Evolutionary conservation across 92 coral and sea anemone species (phyloP).

Genomic region (Zoanthus sociatus): DNA sequence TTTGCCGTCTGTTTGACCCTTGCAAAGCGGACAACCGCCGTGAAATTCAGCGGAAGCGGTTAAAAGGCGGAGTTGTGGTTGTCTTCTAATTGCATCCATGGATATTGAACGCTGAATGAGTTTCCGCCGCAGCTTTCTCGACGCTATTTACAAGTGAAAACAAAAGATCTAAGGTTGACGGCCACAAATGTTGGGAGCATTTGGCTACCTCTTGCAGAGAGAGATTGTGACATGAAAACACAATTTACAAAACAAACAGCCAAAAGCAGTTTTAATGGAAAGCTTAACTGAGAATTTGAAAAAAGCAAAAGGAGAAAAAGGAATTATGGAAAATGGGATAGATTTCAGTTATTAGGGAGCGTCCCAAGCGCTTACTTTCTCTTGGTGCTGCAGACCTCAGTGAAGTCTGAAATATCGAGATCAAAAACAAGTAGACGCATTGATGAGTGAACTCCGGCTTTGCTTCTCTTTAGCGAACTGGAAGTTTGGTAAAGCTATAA

Average conservation of each 20-base stretch:
- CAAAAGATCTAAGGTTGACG: not conserved
- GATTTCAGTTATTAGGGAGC: too few species aligned
- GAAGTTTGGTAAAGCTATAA: too few species aligned
- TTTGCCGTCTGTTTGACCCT: not conserved
- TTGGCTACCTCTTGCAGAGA: not conserved
- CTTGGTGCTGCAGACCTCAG: too few species aligned
- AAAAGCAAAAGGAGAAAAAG: not conserved
- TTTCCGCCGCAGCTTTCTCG: conserved; percentile 25
- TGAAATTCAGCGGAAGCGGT: not conserved
- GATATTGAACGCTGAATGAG: not conserved
- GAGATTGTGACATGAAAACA: not conserved
- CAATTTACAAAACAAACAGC: not conserved
- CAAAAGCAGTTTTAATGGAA: not conserved
- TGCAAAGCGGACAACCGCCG: conserved; percentile 9
- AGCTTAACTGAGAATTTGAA: not conserved
- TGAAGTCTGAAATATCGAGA: too few species aligned
- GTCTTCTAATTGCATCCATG: not conserved
- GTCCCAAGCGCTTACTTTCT: too few species aligned
- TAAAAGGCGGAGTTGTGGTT: not conserved
- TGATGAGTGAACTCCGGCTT: too few species aligned
- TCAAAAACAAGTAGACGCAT: too few species aligned
- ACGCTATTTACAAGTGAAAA: not conserved
- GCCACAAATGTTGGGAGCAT: not conserved
- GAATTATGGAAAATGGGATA: not conserved
- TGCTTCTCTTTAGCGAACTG: too few species aligned